Evolutionary conservation across 2,888 invertebrate genomes (phyloP).

Genomic region (Ommatoiulus sabulosus): DNA sequence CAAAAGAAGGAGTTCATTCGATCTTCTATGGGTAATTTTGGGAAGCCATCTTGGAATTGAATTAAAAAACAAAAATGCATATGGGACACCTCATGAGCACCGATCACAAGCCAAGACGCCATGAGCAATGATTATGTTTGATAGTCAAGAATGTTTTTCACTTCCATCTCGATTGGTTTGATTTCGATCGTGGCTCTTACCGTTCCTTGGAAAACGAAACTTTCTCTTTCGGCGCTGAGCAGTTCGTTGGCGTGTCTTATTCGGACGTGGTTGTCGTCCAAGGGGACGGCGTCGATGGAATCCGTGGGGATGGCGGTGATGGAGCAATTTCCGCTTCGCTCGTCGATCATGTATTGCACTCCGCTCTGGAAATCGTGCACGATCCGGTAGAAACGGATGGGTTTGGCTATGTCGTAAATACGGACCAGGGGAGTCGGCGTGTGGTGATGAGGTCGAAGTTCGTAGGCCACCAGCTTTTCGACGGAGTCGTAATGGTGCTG

Average conservation of each 20-base stretch:
- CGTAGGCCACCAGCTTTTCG: slow-evolving; percentile 60
- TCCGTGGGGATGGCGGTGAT: slow-evolving; percentile 62
- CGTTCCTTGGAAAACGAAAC: slow-evolving; percentile 62
- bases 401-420: slow-evolving; percentile 56
- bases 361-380: slow-evolving; percentile 64
- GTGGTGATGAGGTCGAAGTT: slow-evolving; percentile 60
- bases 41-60: too few species aligned
- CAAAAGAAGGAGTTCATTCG: too few species aligned
- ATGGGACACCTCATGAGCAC: too few species aligned
- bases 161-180: too few species aligned
- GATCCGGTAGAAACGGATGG: slow-evolving; percentile 61
- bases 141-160: too few species aligned
- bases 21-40: too few species aligned
- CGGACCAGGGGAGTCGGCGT: slow-evolving; percentile 54
- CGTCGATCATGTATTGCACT: slow-evolving; percentile 63
- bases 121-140: too few species aligned
- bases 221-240: slow-evolving; percentile 57
- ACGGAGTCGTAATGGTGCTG: slow-evolving; percentile 60
- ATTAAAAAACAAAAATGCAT: too few species aligned
- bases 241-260: slow-evolving; percentile 63
- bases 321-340: slow-evolving; percentile 62
- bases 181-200: slow-evolving; percentile 58
- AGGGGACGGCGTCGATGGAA: slow-evolving; percentile 62
- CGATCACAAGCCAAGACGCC: too few species aligned
- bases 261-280: slow-evolving; percentile 62